Evolutionary conservation across 2,113 vertebrate genomes (phyloP), one percentile per base, ranked within the genome.

Genomic region (Rhynchomys soricoides): DNA sequence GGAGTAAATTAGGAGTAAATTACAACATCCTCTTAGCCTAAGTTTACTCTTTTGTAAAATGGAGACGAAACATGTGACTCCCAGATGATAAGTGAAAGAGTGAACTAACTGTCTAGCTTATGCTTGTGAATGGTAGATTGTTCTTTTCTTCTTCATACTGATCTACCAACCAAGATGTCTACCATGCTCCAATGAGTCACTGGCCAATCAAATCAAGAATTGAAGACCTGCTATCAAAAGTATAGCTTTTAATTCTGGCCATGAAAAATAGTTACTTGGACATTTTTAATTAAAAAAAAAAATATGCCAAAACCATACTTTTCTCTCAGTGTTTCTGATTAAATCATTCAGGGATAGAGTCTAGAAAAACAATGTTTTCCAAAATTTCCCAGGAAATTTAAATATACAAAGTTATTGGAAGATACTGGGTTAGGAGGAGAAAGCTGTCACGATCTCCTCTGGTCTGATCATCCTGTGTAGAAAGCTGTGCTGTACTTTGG

Each of bases 41-140:
- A 17, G 52, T 91, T 91, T 83, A 62, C 37, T 86, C 15, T 34
- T 91, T 86, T 50, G n/a, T 83, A 81, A 95, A 95, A 88, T 3
- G 22, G 66, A 52, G 62, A 7, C 29, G 68, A 86, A 92, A 22
- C 22, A 55, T 37, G 40, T 90, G 45, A 86, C 16, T 89, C 40
- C 12, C 24, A 81, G 64, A 50, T 75, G 34, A 94, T 64, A 66
- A 75, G 78, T 74, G 45, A 57, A 90, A 93, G 17, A 37, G 43
- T 45, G 10, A 40, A 34, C 64, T 75, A 86, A 50, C 12, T 52
- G 7, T 86, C n/a, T n/a, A 86, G 4, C 37, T 66, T 34, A 62
- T 57, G 50, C 31, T 34, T 68, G 22, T 1, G 5, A n/a, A 16
- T 12, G 26, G 40, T 22, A 78, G 21, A 31, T 16, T 37, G 4